Conservation (phyloP, 2,888 invertebrate genomes). For the Latheticus oryzae region DNA sequence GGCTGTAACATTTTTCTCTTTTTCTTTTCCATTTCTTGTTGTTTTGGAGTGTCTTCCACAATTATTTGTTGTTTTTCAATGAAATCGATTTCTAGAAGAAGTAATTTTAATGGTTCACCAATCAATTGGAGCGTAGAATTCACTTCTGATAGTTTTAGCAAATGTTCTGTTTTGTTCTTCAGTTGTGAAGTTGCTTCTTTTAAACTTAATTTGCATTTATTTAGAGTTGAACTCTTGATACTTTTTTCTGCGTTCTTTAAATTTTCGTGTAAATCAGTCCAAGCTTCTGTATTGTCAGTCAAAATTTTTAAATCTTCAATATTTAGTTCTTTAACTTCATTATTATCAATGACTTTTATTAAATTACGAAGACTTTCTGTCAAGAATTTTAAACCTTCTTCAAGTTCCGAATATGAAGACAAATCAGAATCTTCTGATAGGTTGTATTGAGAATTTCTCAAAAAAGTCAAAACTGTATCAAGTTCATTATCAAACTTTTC, state of each 20-base stretch:
- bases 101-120: slow-evolving; percentile 46
- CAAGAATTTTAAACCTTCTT: slow-evolving; percentile 34
- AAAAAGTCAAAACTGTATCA: no score
- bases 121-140: slow-evolving; percentile 42
- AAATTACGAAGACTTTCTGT: slow-evolving; percentile 24
- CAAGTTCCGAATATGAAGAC: slow-evolving; percentile 27
- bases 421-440: slow-evolving; percentile 21
- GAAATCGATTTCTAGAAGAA: slow-evolving; percentile 44
- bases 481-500: no score
- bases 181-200: no score
- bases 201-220: no score
- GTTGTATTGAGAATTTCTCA: no score
- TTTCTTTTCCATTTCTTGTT: background rate
- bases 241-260: no score
- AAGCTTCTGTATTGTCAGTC: no score
- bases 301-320: slow-evolving; percentile 17
- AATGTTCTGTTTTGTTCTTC: slow-evolving; percentile 12
- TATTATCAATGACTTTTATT: slow-evolving; percentile 20
- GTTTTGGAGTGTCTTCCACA: slow-evolving; percentile 4
- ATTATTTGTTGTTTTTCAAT: slow-evolving; percentile 34
- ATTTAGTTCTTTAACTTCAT: slow-evolving; percentile 20
- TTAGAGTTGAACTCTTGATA: no score
- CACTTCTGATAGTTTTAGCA: slow-evolving; percentile 9
- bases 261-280: no score
- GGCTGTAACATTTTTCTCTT: background rate